Evolutionary conservation across 30 jellyfish, hydroid and myxozoan species (phyloP).

Genomic region (Turritopsis rubra): DNA sequence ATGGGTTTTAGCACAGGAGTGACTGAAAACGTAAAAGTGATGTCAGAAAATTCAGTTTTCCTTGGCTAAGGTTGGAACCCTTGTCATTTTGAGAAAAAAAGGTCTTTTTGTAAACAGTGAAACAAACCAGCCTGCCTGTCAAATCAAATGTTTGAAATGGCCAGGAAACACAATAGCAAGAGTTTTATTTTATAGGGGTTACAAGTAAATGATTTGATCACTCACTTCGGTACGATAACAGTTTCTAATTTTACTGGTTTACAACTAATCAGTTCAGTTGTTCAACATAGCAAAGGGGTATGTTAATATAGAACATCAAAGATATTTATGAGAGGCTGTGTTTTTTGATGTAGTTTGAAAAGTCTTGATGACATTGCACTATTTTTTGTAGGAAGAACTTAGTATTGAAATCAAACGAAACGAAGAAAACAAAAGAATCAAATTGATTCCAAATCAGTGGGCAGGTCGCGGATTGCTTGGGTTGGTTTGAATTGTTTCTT

Average conservation of each 20-base stretch:
- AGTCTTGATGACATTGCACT: not conserved
- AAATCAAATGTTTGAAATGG: no score
- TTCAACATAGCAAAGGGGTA: constrained; percentile 79
- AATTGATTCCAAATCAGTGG: constrained; percentile 66
- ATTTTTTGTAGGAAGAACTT: constrained; percentile 37
- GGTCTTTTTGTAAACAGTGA: no score
- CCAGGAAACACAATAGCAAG: no score
- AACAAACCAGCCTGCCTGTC: no score
- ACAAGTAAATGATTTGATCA: constrained; percentile 45
- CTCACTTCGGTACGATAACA: constrained; percentile 67
- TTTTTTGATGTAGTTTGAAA: not conserved
- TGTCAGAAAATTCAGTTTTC: no score
- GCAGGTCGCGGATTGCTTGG: constrained; percentile 82
- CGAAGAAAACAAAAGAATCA: constrained; percentile 19
- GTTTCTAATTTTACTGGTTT: constrained; percentile 47
- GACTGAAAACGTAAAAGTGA: no score
- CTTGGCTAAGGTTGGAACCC: no score
- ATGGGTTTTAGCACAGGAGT: no score
- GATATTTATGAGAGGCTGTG: not conserved
- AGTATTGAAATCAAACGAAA: constrained; percentile 39
- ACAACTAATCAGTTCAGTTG: constrained; percentile 55
- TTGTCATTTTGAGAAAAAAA: no score
- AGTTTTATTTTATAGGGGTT: constrained; percentile 52
- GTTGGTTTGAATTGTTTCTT: no score
- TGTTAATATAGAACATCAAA: not conserved